phyloP scores from a whole-genome alignment of 2,797 vertebrate species.

The Rhinophrynus dorsalis region DNA sequence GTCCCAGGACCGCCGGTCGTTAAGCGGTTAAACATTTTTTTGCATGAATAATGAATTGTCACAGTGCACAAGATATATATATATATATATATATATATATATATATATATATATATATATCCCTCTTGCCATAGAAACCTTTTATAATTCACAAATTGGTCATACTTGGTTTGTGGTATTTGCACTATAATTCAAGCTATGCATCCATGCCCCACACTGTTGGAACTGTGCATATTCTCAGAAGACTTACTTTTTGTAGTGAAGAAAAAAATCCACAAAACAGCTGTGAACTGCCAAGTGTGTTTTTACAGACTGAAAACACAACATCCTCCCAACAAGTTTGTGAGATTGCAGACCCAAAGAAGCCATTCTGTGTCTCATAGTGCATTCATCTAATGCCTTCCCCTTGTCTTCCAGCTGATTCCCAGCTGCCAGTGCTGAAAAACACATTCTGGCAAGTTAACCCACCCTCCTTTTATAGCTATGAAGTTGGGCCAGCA shows the following conservation, averaged over 20 bases:
- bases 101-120: too few species aligned
- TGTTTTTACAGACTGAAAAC: slow-evolving; percentile 40
- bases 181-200: slow-evolving; percentile 29
- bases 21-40: too few species aligned
- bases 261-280: slow-evolving; percentile 32
- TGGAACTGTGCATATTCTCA: slow-evolving; percentile 27
- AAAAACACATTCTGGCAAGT: slow-evolving; percentile 37
- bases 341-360: slow-evolving; percentile 7
- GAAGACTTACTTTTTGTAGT: slow-evolving; percentile 27
- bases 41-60: too few species aligned
- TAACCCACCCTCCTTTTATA: slow-evolving; percentile 15
- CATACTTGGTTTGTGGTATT: slow-evolving; percentile 26
- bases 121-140: slow-evolving; percentile 6
- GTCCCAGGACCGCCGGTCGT: too few species aligned
- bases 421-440: slow-evolving; percentile 45
- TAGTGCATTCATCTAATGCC: slow-evolving; percentile 34
- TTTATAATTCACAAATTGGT: slow-evolving; percentile 20
- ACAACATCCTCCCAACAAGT: slow-evolving; percentile 29
- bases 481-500: slow-evolving; percentile 43
- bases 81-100: too few species aligned
- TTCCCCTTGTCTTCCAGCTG: slow-evolving; percentile 37
- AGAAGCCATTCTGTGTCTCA: slow-evolving; percentile 6
- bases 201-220: background rate
- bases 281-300: slow-evolving; percentile 37
- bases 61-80: too few species aligned